phyloP scores from a whole-genome alignment of 1,140 invertebrate genomes.

The Bemisia tabaci region DNA sequence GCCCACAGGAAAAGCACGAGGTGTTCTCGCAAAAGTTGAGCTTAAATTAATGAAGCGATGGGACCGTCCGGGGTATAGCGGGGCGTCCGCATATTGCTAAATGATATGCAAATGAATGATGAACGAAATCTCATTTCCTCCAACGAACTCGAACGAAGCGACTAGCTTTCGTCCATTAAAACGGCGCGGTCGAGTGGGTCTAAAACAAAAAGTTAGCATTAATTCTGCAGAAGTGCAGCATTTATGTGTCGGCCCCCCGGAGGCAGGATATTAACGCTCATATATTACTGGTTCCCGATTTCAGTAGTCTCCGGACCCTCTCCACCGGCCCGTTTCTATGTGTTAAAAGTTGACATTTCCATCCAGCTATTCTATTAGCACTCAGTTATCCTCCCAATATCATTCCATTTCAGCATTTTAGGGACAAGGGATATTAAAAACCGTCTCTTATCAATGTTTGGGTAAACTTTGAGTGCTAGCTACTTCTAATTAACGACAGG shows the following conservation, averaged over 20 bases:
- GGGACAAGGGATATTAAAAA: too few species aligned
- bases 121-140: background rate
- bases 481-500: too few species aligned
- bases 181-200: background rate
- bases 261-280: background rate
- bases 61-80: too few species aligned
- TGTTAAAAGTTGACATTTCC: background rate
- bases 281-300: background rate
- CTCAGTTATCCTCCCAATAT: too few species aligned
- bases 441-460: background rate
- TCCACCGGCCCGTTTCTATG: background rate
- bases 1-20: too few species aligned
- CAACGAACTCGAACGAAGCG: background rate
- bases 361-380: too few species aligned
- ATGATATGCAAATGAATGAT: background rate
- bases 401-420: too few species aligned
- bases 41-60: too few species aligned
- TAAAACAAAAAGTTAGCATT: background rate
- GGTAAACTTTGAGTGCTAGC: background rate
- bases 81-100: background rate
- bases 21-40: too few species aligned
- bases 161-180: background rate
- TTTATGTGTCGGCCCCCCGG: background rate
- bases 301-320: background rate
- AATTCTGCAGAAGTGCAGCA: background rate